Evolutionary conservation across 2,797 vertebrate species (phyloP).

Genomic region (Anguilla anguilla): DNA sequence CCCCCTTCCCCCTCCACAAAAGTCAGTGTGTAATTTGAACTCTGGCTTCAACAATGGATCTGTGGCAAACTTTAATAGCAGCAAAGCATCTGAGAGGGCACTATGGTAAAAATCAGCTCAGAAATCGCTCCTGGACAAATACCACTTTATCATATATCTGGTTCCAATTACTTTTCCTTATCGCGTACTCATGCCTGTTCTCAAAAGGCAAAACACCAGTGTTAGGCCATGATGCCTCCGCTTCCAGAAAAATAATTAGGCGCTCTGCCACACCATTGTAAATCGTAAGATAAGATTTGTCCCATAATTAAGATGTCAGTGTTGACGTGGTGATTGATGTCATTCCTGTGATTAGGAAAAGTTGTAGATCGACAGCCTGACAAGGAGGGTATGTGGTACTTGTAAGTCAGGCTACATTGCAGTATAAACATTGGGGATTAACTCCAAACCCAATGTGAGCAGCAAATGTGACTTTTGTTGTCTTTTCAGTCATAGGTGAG

Average conservation of each 20-base stretch:
- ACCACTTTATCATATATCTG: not conserved
- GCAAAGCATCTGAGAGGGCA: not conserved
- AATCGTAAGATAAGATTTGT: not conserved
- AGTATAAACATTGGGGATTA: not conserved
- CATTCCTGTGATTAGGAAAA: not conserved
- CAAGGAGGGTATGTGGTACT: not conserved
- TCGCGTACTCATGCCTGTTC: not conserved
- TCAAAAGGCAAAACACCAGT: not conserved
- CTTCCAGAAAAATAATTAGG: not conserved
- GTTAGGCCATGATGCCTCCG: not conserved
- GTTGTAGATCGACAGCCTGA: not conserved
- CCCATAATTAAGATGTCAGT: not conserved
- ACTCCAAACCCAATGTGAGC: not conserved
- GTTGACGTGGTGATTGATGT: not conserved
- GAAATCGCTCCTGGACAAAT: not conserved
- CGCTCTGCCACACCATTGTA: not conserved
- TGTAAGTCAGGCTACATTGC: not conserved
- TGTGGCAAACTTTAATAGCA: not conserved
- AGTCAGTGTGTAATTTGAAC: too few relatives aligned
- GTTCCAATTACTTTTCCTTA: slow-evolving; percentile 14
- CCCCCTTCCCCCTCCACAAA: too few relatives aligned
- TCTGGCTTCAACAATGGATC: not conserved
- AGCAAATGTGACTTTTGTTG: not conserved
- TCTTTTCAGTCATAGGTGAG: not conserved
- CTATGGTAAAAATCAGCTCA: not conserved